Conservation (phyloP, 2,113 vertebrate genomes). For the Neodontobutis hainanensis region DNA sequence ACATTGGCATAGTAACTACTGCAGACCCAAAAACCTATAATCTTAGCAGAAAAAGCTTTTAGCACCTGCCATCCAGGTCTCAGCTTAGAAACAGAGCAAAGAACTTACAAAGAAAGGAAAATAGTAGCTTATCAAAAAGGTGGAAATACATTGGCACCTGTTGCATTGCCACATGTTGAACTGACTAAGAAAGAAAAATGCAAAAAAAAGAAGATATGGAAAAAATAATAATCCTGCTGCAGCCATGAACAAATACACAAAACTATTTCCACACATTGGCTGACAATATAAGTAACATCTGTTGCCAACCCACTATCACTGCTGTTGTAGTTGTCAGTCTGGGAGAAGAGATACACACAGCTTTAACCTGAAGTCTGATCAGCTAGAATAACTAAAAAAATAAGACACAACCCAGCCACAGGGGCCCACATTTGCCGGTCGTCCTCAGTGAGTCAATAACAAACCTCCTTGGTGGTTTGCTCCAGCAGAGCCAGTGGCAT, state of each 20-base stretch:
- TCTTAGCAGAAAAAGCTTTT: background rate
- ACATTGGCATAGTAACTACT: background rate
- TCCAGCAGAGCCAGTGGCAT: conserved; percentile 51
- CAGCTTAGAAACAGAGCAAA: background rate
- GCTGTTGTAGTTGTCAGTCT: background rate
- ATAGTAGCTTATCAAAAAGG: background rate
- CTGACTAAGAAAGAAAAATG: background rate
- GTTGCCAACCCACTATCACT: background rate
- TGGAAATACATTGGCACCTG: background rate
- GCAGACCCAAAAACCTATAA: background rate
- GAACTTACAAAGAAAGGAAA: background rate
- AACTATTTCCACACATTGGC: background rate
- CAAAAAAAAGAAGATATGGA: background rate
- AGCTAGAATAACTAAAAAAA: conserved; percentile 23
- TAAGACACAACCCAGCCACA: background rate
- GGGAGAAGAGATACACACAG: conserved; percentile 9
- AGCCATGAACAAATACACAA: background rate
- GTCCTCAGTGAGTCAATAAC: conserved; percentile 63
- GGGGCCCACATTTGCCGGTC: conserved; percentile 39
- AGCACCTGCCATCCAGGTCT: background rate
- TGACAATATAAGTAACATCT: background rate
- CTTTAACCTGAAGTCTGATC: conserved; percentile 30
- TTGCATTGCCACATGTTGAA: background rate
- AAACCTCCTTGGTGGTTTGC: conserved; percentile 54
- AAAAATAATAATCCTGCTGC: background rate